Percentiles rank a stretch among this genome's conserved stretches.
phyloP scores from a whole-genome alignment of 1,140 invertebrate species.

The Lordiphosa clarofinis region DNA sequence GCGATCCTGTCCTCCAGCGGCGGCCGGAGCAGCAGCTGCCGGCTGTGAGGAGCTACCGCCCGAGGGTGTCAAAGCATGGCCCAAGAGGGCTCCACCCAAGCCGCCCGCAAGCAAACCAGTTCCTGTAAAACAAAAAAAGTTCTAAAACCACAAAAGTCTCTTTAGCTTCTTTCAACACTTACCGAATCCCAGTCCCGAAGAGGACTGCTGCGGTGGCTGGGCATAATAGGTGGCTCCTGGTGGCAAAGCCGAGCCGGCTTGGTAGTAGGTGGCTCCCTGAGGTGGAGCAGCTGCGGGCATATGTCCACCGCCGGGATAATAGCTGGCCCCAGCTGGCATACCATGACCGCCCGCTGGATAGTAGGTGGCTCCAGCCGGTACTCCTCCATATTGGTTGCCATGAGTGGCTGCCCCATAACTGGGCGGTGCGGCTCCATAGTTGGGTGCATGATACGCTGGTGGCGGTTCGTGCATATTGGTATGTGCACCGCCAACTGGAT shows the following conservation, averaged over 20 bases:
- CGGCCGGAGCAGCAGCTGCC: slow-evolving; percentile 39
- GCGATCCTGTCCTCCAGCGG: slow-evolving; percentile 56
- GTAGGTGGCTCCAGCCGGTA: slow-evolving; percentile 60
- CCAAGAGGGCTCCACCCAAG: slow-evolving; percentile 66
- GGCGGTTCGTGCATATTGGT: slow-evolving; percentile 66
- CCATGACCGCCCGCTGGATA: slow-evolving; percentile 49
- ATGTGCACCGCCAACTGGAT: slow-evolving; percentile 52
- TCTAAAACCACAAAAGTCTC: too few relatives aligned
- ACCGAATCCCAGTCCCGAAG: slow-evolving; percentile 74
- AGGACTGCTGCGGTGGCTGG: slow-evolving; percentile 62
- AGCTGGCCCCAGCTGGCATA: slow-evolving; percentile 41
- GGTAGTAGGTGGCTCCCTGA: slow-evolving; percentile 68
- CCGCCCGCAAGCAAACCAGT: slow-evolving; percentile 68
- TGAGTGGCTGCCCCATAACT: slow-evolving; percentile 48
- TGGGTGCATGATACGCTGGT: slow-evolving; percentile 63
- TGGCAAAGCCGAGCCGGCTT: slow-evolving; percentile 61
- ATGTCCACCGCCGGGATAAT: slow-evolving; percentile 48
- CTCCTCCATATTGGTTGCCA: slow-evolving; percentile 42
- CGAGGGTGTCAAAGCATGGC: slow-evolving; percentile 63
- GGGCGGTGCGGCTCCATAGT: slow-evolving; percentile 52
- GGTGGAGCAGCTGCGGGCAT: slow-evolving; percentile 49
- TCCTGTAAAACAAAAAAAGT: too few relatives aligned
- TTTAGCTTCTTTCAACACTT: too few relatives aligned
- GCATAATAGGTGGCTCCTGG: slow-evolving; percentile 65
- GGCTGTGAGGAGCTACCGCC: slow-evolving; percentile 42